Base-by-base conservation (phyloP, 2,888 invertebrate genomes). In the Eumacrocentrus americanus region DNA sequence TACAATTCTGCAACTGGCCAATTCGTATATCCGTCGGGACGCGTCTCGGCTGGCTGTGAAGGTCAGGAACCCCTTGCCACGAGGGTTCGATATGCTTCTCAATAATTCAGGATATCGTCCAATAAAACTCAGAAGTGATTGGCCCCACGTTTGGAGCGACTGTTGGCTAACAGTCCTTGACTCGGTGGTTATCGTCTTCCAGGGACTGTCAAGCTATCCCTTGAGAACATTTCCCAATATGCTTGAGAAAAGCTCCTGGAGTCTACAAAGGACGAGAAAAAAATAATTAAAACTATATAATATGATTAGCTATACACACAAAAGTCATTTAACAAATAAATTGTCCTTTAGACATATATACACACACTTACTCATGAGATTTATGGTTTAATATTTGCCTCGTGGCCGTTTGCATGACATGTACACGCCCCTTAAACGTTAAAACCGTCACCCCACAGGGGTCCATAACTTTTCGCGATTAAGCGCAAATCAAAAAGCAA, bases 401-500 rank as follows among this genome's bases (percentile, higher is more conserved):
- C 64, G 69, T 63, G 68, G 65, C 55, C 61, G 18, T 52, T 55
- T 47, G 23, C 52, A 44, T n/a, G 14, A 38, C 48, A 60, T 58
- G 48, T 29, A 29, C 57, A 51, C 34, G 53, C 50, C 61, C 60
- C 60, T 59, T 60, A 61, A 65, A 64, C 59, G 60, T 53, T 63
- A 63, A 60, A 65, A 46, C 46, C 60, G 67, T 64, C 65, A 65
- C 71, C 67, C 71, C 72, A 67, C 71, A 23, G 61, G 64, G 70
- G 68, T 67, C 74, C 76, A 76, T 78, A 78, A 78, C 77, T 78
- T 77, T 76, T 72, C 74, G 71, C 76, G 78, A 78, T 78, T 78
- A 78, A 78, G 72, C 77, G 78, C 78, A 77, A 78, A 78, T 78
- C 75, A 77, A 78, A 78, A 78, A 78, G 78, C 77, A 78, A 78